Evolutionary conservation across 2,113 vertebrate genomes (phyloP).

Genomic region (Petaurus breviceps): DNA sequence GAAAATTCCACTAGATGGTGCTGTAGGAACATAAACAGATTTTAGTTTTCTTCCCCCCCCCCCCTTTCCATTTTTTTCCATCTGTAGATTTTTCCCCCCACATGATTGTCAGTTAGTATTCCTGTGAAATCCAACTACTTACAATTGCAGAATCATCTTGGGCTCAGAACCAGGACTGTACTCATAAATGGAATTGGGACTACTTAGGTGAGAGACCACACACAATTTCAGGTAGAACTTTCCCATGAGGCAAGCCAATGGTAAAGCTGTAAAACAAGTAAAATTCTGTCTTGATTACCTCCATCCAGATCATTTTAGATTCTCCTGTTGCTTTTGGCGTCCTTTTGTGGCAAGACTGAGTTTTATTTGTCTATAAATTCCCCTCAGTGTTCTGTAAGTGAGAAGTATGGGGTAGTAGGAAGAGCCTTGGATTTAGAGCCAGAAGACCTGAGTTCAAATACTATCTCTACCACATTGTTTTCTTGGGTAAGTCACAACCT

Average conservation of each 20-base stretch:
- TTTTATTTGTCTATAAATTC: neutral
- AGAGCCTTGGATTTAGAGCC: neutral
- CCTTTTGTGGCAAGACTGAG: neutral
- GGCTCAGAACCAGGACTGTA: conserved; percentile 44
- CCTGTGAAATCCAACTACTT: neutral
- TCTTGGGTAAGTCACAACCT: neutral
- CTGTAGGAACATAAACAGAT: conserved; percentile 71
- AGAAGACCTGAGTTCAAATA: neutral
- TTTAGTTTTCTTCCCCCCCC: neutral
- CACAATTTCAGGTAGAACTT: conserved; percentile 5
- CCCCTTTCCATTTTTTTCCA: neutral
- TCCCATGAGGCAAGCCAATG: neutral
- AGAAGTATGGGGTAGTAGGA: neutral
- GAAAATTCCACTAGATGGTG: conserved; percentile 82
- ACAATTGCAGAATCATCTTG: conserved; percentile 39
- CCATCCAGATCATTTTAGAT: neutral
- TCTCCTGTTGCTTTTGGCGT: neutral
- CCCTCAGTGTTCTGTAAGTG: neutral
- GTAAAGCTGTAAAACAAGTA: conserved; percentile 16
- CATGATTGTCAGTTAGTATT: conserved; percentile 57
- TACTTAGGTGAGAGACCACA: conserved; percentile 26
- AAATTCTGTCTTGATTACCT: neutral
- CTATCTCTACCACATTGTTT: neutral
- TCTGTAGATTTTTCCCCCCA: neutral
- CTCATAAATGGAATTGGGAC: conserved; percentile 13